phyloP scores from a whole-genome alignment of 2,113 vertebrate genomes.

The Enhydra lutris region DNA sequence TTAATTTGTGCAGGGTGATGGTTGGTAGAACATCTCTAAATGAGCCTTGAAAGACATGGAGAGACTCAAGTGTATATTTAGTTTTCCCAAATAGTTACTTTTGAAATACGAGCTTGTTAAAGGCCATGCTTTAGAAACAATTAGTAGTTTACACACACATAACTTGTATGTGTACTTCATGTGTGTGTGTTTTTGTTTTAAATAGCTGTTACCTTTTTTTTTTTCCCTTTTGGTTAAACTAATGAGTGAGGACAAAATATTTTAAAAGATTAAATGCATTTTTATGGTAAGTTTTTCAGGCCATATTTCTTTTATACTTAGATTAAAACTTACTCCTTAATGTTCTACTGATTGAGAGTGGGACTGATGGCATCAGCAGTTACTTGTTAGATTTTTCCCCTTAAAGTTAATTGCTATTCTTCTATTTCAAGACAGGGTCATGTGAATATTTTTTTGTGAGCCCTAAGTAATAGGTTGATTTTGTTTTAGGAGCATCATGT shows the following conservation, averaged over 20 bases:
- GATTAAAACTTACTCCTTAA: not conserved
- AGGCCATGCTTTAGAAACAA: not conserved
- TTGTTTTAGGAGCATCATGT: not conserved
- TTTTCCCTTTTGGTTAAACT: not conserved
- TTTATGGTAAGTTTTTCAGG: not conserved
- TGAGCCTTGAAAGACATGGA: not conserved
- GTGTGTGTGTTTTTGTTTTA: not conserved
- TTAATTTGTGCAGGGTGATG: not conserved
- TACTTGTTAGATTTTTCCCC: not conserved
- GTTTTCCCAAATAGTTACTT: constrained; percentile 22
- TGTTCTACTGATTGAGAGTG: not conserved
- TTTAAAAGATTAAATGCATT: not conserved
- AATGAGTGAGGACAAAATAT: not conserved
- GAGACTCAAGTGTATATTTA: not conserved
- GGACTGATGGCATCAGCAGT: not conserved
- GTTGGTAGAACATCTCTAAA: not conserved
- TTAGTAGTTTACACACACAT: not conserved
- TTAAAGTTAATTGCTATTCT: not conserved
- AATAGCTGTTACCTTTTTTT: not conserved
- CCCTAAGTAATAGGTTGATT: not conserved
- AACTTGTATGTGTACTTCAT: not conserved
- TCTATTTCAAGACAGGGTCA: not conserved
- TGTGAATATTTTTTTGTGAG: not conserved
- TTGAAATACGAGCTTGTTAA: not conserved
- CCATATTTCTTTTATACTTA: not conserved